phyloP scores from a whole-genome alignment of 2,113 vertebrate species.

The Scalopus aquaticus region DNA sequence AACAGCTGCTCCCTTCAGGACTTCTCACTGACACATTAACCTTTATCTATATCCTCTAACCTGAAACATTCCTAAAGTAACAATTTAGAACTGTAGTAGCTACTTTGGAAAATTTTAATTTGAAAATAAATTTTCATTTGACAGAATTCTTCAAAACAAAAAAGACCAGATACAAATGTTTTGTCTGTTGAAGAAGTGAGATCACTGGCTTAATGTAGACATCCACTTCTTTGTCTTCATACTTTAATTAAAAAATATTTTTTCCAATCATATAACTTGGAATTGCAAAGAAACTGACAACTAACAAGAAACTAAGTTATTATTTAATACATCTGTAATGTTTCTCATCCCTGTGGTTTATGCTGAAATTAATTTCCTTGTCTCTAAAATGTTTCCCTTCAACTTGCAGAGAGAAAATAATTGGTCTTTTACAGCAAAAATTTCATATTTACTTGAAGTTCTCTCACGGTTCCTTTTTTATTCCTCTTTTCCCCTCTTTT shows the following conservation, averaged over 20 bases:
- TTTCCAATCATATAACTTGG: neutral
- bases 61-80: neutral
- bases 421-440: neutral
- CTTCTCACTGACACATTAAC: neutral
- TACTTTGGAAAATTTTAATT: neutral
- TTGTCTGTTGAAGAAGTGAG: neutral
- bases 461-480: neutral
- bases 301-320: neutral
- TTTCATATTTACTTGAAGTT: neutral
- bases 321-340: neutral
- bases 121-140: neutral
- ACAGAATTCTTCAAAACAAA: neutral
- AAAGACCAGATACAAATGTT: neutral
- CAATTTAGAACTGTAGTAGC: neutral
- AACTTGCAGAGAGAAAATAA: neutral
- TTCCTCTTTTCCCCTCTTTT: neutral
- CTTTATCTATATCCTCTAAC: neutral
- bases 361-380: neutral
- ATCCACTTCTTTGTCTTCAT: neutral
- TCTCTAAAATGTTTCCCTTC: neutral
- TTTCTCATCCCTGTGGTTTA: neutral
- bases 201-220: neutral
- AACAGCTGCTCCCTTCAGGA: neutral
- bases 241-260: neutral
- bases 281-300: neutral